Evolutionary conservation across 2,113 vertebrate genomes (phyloP).

Genomic region (Platysteira castanea): DNA sequence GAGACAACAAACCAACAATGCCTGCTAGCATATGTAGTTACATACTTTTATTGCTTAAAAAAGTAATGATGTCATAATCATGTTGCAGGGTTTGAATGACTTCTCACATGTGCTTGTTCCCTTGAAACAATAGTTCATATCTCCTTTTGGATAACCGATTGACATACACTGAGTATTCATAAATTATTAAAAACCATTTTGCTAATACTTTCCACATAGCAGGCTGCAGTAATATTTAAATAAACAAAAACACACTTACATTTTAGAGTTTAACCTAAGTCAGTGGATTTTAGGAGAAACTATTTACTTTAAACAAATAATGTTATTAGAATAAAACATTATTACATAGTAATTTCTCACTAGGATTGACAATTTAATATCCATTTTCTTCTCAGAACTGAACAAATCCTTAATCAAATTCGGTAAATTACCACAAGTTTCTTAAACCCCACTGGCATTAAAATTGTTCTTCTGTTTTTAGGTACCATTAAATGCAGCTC

Average conservation of each 20-base stretch:
- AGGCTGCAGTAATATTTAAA: not conserved
- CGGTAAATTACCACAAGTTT: not conserved
- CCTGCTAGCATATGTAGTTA: not conserved
- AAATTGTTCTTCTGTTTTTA: not conserved
- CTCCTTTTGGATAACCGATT: not conserved
- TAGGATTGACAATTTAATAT: not conserved
- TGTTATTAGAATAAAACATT: not conserved
- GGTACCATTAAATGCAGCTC: not conserved
- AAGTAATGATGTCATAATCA: not conserved
- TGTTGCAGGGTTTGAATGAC: not conserved
- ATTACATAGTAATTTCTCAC: not conserved
- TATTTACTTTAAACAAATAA: not conserved
- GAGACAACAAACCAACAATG: not conserved
- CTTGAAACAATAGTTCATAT: not conserved
- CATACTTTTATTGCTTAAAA: not conserved
- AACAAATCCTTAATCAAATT: not conserved
- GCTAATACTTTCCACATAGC: not conserved
- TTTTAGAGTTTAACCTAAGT: not conserved
- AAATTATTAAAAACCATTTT: not conserved
- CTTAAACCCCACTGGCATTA: not conserved
- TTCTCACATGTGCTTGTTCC: not conserved
- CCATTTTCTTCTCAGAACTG: not conserved
- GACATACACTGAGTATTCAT: not conserved
- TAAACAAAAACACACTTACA: not conserved
- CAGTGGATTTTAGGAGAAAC: not conserved